Evolutionary conservation across 1,140 invertebrate species (phyloP), one percentile per base, ranked within the genome.

Genomic region (Pemphigus obesinymphae): DNA sequence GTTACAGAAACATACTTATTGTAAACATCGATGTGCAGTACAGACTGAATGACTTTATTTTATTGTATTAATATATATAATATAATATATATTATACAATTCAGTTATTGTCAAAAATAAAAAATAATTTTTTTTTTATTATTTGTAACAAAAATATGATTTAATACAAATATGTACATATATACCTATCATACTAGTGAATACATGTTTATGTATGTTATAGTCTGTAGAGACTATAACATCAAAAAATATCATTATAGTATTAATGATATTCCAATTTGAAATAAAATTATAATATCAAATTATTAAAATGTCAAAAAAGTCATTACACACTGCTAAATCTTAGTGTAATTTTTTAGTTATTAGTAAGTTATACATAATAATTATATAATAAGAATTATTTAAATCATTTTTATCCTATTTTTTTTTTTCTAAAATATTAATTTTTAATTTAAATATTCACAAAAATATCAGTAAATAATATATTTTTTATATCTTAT

Each of bases 1-100:
- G 37, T 83, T 86, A 48, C 83, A 83, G 20, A 84, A 73, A 37
- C 85, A 85, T 75, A 83, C 85, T 20, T 61, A 80, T 80, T 63
- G 76, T 50, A 80, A 80, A 80, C 76, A 80, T 61, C 76, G 76
- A 0, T 63, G 55, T 80, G 23, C 45, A 61, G n/a, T 55, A 23
- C 75, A 80, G 55, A 80, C 76, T 61, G 76, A 61, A 80, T 80
- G 53, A 80, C 73, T 76, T 76, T 80, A 61, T 61, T 61, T 80
- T 63, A 73, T 50, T 73, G 15, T 73, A 50, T 70, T 23, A 13
- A 68, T 43, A 23, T 43, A 68, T 26, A 15, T 7, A 66, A n/a
- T 10, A 3, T 26, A 34, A 10, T 20, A 72, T 20, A 48, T 31
- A 72, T 43, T 63, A 31, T 63, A 31, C 58, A 63, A 31, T 43